Evolutionary conservation across 2,888 invertebrate species (phyloP), one percentile per base, ranked within the genome.

Genomic region (Dicyrtomina minuta): DNA sequence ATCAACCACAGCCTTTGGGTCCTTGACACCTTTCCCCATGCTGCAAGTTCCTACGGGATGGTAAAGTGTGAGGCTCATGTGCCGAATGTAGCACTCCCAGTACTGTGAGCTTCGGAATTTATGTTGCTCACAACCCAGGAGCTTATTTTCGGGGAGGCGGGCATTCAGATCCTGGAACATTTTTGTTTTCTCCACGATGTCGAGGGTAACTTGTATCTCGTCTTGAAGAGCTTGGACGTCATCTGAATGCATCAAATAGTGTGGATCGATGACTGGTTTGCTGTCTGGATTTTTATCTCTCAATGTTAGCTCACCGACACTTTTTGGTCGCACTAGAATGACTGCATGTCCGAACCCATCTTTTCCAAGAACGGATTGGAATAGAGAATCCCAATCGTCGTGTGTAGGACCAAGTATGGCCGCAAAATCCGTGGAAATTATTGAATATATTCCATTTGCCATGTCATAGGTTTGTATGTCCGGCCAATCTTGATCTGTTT

Each of bases 321-420:
- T 94, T 76, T 86, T 88, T 0, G 97, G 94, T 24, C 96, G 85
- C 72, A 97, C 81, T 53, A 92, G 80, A 88, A 92, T 90, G 0
- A 93, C 92, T 2, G 44, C 43, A 0, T 92, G 88, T 79, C 91
- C 91, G 90, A 91, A 92, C 0, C 88, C 88, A 79, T 93, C 92
- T 80, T 86, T 87, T 80, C 89, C 88, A 77, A 87, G 88, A 27
- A 93, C 89, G 0, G 89, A 88, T 33, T 87, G 86, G 77, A 90
- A 93, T 0, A 90, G 90, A 0, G 85, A 82, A 24, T 66, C 44
- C 13, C 70, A 26, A 17, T 22, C 2, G 5, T 26, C 26, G 27
- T 26, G 6, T 22, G 44, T 41, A 2, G 67, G 12, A 8, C 70
- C 69, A 8, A 66, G 44, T 41, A 69, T 53, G 2, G 33, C 22